Conservation (phyloP, 2,113 vertebrate genomes). For the Oncorhynchus masou region DNA sequence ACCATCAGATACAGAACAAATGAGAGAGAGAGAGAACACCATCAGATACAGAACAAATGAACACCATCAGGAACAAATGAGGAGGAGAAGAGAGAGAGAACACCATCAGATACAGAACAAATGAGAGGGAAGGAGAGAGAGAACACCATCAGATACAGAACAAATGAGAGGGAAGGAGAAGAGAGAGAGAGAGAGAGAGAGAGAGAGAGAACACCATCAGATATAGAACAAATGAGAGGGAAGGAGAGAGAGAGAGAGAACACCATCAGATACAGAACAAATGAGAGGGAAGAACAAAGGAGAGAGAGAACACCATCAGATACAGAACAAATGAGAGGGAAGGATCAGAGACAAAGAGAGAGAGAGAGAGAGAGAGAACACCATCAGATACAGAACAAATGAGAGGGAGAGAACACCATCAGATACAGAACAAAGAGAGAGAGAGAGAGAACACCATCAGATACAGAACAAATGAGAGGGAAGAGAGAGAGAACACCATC, state of each 20-base stretch:
- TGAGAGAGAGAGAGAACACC: conserved; percentile 11
- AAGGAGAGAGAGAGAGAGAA: too few species aligned
- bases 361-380: conserved; percentile 20
- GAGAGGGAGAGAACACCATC: conserved; percentile 36
- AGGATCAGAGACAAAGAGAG: too few species aligned
- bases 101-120: too few species aligned
- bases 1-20: too few species aligned
- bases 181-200: too few species aligned
- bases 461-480: neutral
- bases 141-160: too few species aligned
- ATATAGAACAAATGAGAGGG: too few species aligned
- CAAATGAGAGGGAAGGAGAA: conserved; percentile 43
- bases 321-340: neutral
- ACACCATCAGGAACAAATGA: conserved; percentile 55
- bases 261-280: too few species aligned
- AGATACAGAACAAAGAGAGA: conserved; percentile 34
- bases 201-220: too few species aligned
- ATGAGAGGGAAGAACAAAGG: neutral
- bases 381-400: conserved; percentile 21
- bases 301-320: neutral
- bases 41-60: conserved; percentile 22
- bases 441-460: neutral
- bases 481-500: too few species aligned
- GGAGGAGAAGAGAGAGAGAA: conserved; percentile 27
- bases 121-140: conserved; percentile 2